Conservation (phyloP, 2,797 vertebrate species). For the Thaleichthys pacificus region DNA sequence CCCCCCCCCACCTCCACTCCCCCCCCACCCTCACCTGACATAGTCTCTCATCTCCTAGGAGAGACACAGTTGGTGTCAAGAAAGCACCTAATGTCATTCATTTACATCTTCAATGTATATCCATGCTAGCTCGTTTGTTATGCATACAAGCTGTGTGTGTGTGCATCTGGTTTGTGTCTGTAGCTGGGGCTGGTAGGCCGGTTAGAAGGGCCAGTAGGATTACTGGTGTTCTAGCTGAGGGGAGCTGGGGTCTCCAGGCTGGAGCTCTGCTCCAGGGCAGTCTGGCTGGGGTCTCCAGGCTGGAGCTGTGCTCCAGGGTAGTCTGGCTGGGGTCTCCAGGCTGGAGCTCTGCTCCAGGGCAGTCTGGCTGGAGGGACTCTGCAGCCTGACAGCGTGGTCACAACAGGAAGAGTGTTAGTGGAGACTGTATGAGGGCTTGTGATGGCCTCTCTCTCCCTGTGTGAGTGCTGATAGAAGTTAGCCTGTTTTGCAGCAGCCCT, state of each 20-base stretch:
- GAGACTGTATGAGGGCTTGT: neutral
- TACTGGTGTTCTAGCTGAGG: neutral
- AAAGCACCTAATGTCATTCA: too few relatives aligned
- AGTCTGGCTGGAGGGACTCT: neutral
- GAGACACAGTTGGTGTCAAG: too few relatives aligned
- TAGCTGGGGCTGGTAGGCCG: slow-evolving; percentile 23
- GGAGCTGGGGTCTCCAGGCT: neutral
- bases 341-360: neutral
- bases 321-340: neutral
- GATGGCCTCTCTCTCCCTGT: too few relatives aligned
- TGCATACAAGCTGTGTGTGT: neutral
- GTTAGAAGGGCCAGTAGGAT: slow-evolving; percentile 15
- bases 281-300: neutral
- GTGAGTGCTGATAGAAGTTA: neutral
- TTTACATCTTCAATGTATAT: too few relatives aligned
- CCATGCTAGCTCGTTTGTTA: too few relatives aligned
- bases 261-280: neutral
- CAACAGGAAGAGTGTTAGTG: neutral
- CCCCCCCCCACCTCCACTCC: neutral
- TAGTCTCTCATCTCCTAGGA: too few relatives aligned
- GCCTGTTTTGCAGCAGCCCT: slow-evolving; percentile 21
- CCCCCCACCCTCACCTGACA: too few relatives aligned
- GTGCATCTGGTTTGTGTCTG: slow-evolving; percentile 18
- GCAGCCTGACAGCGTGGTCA: neutral
- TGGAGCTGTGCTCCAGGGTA: neutral